A percentile compares a stretch with the other conserved stretches of the same genome.
These are phyloP conservation scores for Drosophila nigricruria DNA, from an alignment of 2,888 invertebrate species.

Conservation along the genomic window DNA sequence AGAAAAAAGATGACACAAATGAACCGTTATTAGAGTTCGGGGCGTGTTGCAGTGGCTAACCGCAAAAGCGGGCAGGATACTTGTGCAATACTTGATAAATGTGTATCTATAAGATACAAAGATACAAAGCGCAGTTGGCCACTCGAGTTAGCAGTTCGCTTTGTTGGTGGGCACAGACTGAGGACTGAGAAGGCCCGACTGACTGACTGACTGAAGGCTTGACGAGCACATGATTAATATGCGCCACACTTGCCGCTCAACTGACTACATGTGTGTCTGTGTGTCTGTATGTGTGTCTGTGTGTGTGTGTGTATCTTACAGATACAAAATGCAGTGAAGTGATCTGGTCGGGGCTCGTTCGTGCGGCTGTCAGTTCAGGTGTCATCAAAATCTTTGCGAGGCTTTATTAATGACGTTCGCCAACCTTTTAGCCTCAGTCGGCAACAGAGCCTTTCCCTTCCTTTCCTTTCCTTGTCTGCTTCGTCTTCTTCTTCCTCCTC, in stretches of 20 bases:
- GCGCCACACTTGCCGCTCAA: conserved; percentile 51
- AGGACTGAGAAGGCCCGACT: conserved; percentile 11
- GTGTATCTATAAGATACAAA: conserved; percentile 44
- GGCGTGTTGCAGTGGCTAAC: conserved; percentile 43
- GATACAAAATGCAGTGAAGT: conserved; percentile 55
- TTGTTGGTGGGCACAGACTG: conserved; percentile 71
- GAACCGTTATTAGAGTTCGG: conserved; percentile 67
- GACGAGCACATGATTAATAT: conserved; percentile 82
- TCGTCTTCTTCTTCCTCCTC: conserved; percentile 30
- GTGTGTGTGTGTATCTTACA: conserved; percentile 26
- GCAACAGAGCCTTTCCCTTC: conserved; percentile 28
- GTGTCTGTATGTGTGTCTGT: conserved; percentile 4
- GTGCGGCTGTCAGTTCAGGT: conserved; percentile 74
- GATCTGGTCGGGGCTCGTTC: conserved; percentile 60
- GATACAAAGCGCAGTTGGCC: conserved; percentile 49
- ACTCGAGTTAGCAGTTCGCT: conserved; percentile 56
- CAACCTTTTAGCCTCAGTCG: conserved; percentile 55
- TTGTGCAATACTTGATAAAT: conserved; percentile 31
- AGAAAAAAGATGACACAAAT: conserved; percentile 66
- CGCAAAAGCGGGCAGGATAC: conserved; percentile 51
- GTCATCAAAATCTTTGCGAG: conserved; percentile 78
- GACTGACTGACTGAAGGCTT: conserved; percentile 49
- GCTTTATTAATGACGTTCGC: conserved; percentile 81
- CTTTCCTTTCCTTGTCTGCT: conserved; percentile 38
- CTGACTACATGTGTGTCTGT: conserved; percentile 3